Percentiles rank a stretch among this genome's conserved stretches.
Conservation (phyloP, 2,888 invertebrate genomes). For the Aleiodes testaceus region DNA sequence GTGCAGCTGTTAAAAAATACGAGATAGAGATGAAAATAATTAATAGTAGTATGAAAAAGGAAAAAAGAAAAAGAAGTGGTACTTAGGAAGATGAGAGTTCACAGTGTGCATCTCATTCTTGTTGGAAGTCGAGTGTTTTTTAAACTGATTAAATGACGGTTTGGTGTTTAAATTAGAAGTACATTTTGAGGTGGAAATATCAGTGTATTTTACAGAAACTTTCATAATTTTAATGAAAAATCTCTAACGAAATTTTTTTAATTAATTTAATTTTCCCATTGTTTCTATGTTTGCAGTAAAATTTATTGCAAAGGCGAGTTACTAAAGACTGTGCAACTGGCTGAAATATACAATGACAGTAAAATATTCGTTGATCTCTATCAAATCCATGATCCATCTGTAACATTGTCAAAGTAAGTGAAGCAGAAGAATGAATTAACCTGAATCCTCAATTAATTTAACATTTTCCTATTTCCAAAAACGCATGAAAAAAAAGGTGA, state of each 20-base stretch:
- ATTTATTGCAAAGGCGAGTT: slow-evolving; percentile 67
- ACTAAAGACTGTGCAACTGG: slow-evolving; percentile 63
- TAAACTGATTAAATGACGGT: too few relatives aligned
- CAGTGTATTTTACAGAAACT: neutral
- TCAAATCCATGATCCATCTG: slow-evolving; percentile 62
- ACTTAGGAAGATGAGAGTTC: neutral
- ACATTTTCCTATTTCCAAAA: too few relatives aligned
- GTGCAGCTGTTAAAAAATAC: neutral
- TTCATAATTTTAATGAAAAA: neutral
- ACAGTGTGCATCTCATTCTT: neutral
- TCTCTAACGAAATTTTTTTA: neutral
- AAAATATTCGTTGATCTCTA: slow-evolving; percentile 69
- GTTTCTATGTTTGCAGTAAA: slow-evolving; percentile 58
- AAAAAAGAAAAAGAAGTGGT: slow-evolving; percentile 11
- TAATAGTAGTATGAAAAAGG: neutral
- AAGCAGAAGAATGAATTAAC: neutral
- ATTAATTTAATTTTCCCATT: slow-evolving; percentile 34
- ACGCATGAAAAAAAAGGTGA: too few relatives aligned
- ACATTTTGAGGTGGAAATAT: too few relatives aligned
- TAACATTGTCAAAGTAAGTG: slow-evolving; percentile 67
- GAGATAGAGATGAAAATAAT: neutral
- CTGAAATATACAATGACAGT: slow-evolving; percentile 64
- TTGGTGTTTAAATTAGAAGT: too few relatives aligned
- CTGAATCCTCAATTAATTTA: too few relatives aligned
- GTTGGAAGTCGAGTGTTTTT: too few relatives aligned